Percentiles rank a stretch among this genome's conserved stretches.
phyloP scores from a whole-genome alignment of 1,140 invertebrate genomes.

The Drosophila bocqueti region DNA sequence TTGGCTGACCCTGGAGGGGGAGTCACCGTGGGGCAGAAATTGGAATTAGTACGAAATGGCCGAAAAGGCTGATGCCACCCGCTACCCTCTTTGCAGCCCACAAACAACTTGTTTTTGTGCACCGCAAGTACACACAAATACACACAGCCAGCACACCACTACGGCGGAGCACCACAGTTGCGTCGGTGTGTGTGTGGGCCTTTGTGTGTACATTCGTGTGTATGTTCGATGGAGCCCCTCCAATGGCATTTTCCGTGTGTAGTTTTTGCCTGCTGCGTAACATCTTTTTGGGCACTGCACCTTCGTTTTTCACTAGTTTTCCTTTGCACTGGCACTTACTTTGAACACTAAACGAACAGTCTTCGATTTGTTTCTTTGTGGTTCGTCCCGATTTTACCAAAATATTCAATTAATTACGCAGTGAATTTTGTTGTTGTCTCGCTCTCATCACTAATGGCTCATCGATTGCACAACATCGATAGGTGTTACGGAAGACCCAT shows the following conservation, averaged over 20 bases:
- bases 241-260: slow-evolving; percentile 68
- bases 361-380: slow-evolving; percentile 26
- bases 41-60: slow-evolving; percentile 30
- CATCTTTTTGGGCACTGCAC: slow-evolving; percentile 27
- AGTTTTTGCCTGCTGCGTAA: slow-evolving; percentile 68
- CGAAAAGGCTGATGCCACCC: slow-evolving; percentile 25
- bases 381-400: slow-evolving; percentile 45
- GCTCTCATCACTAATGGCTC: slow-evolving; percentile 22
- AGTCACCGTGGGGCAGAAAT: slow-evolving; percentile 32
- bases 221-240: slow-evolving; percentile 61
- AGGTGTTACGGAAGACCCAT: neutral
- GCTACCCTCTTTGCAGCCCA: slow-evolving; percentile 17
- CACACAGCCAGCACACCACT: slow-evolving; percentile 26
- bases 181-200: slow-evolving; percentile 26
- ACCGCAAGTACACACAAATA: slow-evolving; percentile 25
- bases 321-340: slow-evolving; percentile 52
- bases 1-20: slow-evolving; percentile 18
- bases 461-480: slow-evolving; percentile 21
- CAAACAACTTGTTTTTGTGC: slow-evolving; percentile 76
- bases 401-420: slow-evolving; percentile 72
- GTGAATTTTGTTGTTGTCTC: slow-evolving; percentile 72
- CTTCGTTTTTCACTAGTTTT: neutral
- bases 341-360: slow-evolving; percentile 33
- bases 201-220: slow-evolving; percentile 55
- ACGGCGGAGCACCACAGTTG: slow-evolving; percentile 16